Percentiles rank a stretch among this genome's conserved stretches.
Conservation (phyloP, 2,888 invertebrate genomes). For the Lithophane leautieri region DNA sequence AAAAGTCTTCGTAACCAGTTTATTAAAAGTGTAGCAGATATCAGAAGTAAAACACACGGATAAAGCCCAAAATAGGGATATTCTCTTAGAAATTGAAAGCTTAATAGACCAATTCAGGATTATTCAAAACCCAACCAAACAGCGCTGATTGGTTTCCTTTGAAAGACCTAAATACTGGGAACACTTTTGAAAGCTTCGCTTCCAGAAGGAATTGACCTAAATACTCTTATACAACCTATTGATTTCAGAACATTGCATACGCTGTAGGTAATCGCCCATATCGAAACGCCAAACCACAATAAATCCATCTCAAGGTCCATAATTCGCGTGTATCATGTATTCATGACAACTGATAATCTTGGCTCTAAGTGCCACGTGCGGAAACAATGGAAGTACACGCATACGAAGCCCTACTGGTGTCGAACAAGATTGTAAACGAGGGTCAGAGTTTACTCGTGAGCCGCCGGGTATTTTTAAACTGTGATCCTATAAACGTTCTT, state of each 20-base stretch:
- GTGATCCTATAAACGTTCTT: constrained; percentile 18
- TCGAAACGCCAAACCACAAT: not conserved
- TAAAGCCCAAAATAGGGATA: too few species aligned
- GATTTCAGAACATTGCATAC: not conserved
- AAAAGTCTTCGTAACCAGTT: too few species aligned
- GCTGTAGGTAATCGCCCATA: not conserved
- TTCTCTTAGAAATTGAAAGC: not conserved
- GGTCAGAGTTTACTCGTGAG: constrained; percentile 45
- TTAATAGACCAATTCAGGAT: not conserved
- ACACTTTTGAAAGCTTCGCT: not conserved
- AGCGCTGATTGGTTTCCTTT: constrained; percentile 2
- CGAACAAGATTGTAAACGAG: constrained; percentile 56
- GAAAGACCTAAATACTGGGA: not conserved
- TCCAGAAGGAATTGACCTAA: constrained; percentile 11
- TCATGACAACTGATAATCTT: constrained; percentile 33
- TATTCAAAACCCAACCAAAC: not conserved
- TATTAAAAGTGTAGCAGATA: not conserved
- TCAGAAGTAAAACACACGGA: not conserved
- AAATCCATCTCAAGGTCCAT: constrained; percentile 1
- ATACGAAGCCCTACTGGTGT: constrained; percentile 61
- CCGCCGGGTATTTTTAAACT: constrained; percentile 34
- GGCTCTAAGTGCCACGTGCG: constrained; percentile 40
- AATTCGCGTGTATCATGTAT: constrained; percentile 8
- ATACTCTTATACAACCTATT: not conserved
- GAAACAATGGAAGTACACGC: constrained; percentile 42